Base-by-base conservation (phyloP, 2,797 vertebrate genomes). In the Oryzias sinensis region DNA sequence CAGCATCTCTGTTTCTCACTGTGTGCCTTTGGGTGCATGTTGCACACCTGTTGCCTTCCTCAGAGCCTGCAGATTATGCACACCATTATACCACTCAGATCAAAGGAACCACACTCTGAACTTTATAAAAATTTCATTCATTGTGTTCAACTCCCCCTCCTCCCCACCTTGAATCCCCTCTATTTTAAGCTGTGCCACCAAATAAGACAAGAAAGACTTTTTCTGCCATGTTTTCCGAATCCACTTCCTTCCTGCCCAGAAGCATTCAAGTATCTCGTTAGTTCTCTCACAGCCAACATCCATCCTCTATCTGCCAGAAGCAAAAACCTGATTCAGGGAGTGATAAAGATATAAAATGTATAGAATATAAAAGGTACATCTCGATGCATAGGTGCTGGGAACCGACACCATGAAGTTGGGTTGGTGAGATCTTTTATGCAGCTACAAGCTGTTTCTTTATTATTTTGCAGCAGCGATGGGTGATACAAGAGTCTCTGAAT, bases 81-180 rank as follows among this genome's bases (percentile, higher is more conserved):
- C 68, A 79, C 69, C 66, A 84, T 85, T 84, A 73, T 79, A 37
- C 76, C 64, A 80, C 87, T 85, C 46, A 87, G 91, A 92, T 93
- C 91, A 93, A 93, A 93, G 91, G 89, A 89, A 81, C 74, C 77
- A 85, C 80, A 69, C 51, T 53, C 76, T 83, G 72, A 92, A 92
- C 90, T 91, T 92, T 90, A 93, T 92, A 83, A 92, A 92, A 92
- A 88, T 93, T 93, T 90, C 89, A 93, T 93, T 91, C 82, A 83
- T 68, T 90, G 78, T 89, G 85, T 92, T 92, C 88, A 86, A 83
- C 85, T 88, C 73, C 82, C 81, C 68, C 76, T 70, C 84, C 81
- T 85, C 84, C 85, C 87, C 84, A 82, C 82, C 87, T 90, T 66
- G 40, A 8, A 68, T 76, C 72, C 78, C 72, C 70, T 48, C 56